phyloP scores from a whole-genome alignment of 1,140 invertebrate genomes.

The Trialeurodes vaporariorum region DNA sequence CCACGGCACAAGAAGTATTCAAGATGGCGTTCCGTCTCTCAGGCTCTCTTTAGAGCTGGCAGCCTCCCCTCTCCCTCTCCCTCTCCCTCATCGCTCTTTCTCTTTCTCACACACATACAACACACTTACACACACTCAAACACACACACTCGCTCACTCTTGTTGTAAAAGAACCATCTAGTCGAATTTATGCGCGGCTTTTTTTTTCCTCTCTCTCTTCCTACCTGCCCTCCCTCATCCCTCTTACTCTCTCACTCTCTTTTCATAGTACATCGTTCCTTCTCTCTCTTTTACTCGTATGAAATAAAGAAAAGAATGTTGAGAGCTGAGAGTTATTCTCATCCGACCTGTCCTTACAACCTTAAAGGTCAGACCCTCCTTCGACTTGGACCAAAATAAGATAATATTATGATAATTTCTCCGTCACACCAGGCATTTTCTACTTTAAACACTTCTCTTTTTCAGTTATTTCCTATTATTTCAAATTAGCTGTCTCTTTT shows the following conservation, averaged over 20 bases:
- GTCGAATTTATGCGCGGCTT: constrained; percentile 18
- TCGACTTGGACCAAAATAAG: neutral
- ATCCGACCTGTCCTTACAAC: neutral
- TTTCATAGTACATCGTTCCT: too few relatives aligned
- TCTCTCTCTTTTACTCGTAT: constrained; percentile 7
- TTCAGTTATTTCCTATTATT: neutral
- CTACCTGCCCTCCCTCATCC: constrained; percentile 3
- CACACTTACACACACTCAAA: neutral
- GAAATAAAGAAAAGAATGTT: constrained; percentile 18
- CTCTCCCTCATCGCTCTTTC: neutral
- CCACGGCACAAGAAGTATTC: constrained; percentile 22
- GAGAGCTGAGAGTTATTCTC: neutral
- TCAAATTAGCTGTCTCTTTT: neutral
- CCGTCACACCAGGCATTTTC: neutral
- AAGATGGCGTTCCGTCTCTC: constrained; percentile 18
- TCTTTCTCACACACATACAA: constrained; percentile 2
- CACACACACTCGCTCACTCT: constrained; percentile 4
- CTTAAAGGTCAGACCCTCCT: neutral
- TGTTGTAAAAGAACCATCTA: constrained; percentile 6
- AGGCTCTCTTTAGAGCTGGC: constrained; percentile 6
- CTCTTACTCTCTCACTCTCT: constrained; percentile 6
- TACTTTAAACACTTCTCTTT: neutral
- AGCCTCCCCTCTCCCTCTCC: constrained; percentile 4
- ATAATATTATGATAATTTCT: neutral
- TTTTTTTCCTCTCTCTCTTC: constrained; percentile 14